Base-by-base conservation (phyloP, 2,888 invertebrate genomes). In the Heliconius hortense region DNA sequence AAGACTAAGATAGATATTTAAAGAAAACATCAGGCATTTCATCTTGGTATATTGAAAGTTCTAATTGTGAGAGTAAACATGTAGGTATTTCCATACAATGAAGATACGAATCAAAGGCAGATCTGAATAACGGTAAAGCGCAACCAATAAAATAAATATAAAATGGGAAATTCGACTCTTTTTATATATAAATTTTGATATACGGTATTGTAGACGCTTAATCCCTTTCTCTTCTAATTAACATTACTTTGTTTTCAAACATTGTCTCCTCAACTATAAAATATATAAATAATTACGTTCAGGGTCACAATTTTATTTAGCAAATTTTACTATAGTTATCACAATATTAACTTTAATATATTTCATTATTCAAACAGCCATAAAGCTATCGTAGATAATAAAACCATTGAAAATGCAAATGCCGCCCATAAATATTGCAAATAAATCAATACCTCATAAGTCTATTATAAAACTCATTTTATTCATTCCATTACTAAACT, bases 331-430 rank as follows among this genome's bases (percentile, higher is more conserved):
- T 64, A 64, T 64, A 64, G 5, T n/a, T 35, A n/a, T 35, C 39
- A 64, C 5, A 39, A 35, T 39, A 64, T 24, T n/a, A 39, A 24
- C 13, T 24, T 24, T 13, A 64, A n/a, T 24, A 31, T 63, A 28
- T 48, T 48, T 68, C 11, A 68, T 28, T n/a, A 69, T 28, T 53
- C n/a, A 56, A 31, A 31, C 0, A 21, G n/a, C 13, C n/a, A 3
- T 56, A 53, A 68, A 68, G 21, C 21, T 53, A 28, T 68, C 28
- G 53, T 53, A 31, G n/a, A 31, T 69, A n/a, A 68, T n/a, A n/a
- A n/a, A n/a, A 28, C n/a, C 31, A n/a, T n/a, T 13, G 53, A 56
- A 56, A 53, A 69, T 69, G 68, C 68, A 60, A 70, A 60, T 59
- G 18, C 13, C 21, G 7, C 31, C 28, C 43, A 69, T 43, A 59